Evolutionary conservation across 2,113 vertebrate species (phyloP).

Genomic region (Channa argus): DNA sequence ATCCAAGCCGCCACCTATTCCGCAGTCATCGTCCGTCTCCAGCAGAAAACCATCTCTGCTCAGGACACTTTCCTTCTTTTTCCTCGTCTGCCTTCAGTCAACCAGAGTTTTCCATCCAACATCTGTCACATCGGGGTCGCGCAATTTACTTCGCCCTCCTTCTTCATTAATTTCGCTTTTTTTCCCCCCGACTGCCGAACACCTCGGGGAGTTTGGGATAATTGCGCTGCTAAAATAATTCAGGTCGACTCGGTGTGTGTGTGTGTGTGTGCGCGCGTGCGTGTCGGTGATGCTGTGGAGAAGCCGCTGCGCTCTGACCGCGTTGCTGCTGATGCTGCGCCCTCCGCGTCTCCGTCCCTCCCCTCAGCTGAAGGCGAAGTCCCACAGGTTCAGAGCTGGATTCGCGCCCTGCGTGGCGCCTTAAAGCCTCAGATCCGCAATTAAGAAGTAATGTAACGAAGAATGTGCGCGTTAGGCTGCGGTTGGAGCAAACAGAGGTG

Average conservation of each 20-base stretch:
- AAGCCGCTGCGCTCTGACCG: constrained; percentile 38
- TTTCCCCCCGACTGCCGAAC: constrained; percentile 33
- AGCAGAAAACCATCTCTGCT: constrained; percentile 34
- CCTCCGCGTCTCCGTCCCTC: constrained; percentile 41
- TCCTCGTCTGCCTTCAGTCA: constrained; percentile 43
- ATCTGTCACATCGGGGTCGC: constrained; percentile 59
- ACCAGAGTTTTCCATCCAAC: constrained; percentile 61
- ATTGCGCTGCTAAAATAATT: constrained; percentile 76
- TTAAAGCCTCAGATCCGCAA: constrained; percentile 29
- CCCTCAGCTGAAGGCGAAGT: constrained; percentile 35
- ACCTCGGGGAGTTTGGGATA: constrained; percentile 73
- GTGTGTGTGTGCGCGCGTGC: constrained; percentile 7
- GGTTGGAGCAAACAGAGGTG: no score
- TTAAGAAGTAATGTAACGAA: constrained; percentile 15
- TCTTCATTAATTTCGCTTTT: constrained; percentile 67
- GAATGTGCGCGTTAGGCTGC: no score
- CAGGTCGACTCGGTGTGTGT: constrained; percentile 66
- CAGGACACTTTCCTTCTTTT: constrained; percentile 48
- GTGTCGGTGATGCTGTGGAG: constrained; percentile 41
- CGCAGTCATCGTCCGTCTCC: constrained; percentile 29
- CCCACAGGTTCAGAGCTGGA: constrained; percentile 43
- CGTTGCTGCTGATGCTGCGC: constrained; percentile 33
- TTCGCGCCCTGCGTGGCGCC: no score
- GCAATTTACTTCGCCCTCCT: constrained; percentile 68
- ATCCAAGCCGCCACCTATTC: constrained; percentile 23